Conservation (phyloP, 2,888 invertebrate species). For the Caradrina clavipalpis region DNA sequence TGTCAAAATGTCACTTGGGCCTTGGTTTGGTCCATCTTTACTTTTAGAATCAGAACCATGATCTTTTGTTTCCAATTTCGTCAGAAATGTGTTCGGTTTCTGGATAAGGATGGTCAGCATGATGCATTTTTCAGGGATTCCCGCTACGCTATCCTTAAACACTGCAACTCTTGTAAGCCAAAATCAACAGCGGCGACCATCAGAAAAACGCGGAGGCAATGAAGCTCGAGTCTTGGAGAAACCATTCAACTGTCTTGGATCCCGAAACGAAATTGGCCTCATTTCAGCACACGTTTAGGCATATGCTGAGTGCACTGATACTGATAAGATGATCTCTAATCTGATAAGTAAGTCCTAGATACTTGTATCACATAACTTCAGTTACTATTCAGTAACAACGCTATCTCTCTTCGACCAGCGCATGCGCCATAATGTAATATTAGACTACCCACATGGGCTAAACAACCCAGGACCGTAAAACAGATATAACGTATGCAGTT, state of each 20-base stretch:
- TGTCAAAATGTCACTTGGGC: background rate
- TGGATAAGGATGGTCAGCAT: background rate
- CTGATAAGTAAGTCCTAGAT: background rate
- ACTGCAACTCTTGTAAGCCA: too few species aligned
- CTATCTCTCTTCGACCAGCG: conserved; percentile 8
- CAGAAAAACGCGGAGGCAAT: too few species aligned
- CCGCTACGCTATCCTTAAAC: too few species aligned
- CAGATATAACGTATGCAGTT: conserved; percentile 39
- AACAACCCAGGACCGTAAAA: conserved; percentile 13
- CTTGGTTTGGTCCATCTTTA: too few species aligned
- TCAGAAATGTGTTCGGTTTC: background rate
- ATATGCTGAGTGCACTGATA: background rate
- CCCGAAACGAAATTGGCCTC: too few species aligned
- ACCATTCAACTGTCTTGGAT: too few species aligned
- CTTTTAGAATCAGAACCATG: too few species aligned
- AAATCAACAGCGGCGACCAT: too few species aligned
- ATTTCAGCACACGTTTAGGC: background rate
- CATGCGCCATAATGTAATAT: conserved; percentile 32
- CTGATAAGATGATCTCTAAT: conserved; percentile 10
- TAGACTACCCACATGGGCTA: conserved; percentile 16
- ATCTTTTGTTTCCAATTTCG: background rate
- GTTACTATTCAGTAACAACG: conserved; percentile 9
- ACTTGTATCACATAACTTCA: conserved; percentile 10
- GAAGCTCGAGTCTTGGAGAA: too few species aligned
- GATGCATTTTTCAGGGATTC: too few species aligned